phyloP scores from a whole-genome alignment of 2,888 invertebrate species.

The Yponomeuta evonymella region DNA sequence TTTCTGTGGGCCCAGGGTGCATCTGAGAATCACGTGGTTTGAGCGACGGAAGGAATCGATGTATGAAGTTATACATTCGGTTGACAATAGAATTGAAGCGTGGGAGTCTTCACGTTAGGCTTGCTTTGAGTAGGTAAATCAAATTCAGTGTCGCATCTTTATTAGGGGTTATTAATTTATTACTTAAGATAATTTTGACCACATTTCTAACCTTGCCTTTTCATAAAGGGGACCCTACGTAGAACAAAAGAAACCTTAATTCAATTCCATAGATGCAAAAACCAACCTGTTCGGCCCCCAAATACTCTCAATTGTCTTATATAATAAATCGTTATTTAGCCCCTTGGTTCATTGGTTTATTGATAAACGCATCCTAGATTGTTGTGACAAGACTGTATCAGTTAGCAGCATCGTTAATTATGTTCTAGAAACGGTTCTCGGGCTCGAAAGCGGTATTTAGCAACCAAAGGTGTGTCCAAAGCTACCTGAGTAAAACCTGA shows the following conservation, averaged over 20 bases:
- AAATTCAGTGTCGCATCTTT: not conserved
- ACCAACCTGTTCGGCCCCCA: no score
- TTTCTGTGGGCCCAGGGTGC: conserved; percentile 33
- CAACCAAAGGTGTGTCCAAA: conserved; percentile 16
- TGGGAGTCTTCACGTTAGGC: conserved; percentile 16
- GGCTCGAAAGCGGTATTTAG: not conserved
- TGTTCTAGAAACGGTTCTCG: not conserved
- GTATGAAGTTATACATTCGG: conserved; percentile 24
- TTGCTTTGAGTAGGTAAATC: not conserved
- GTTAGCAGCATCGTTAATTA: conserved; percentile 20
- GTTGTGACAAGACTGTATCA: not conserved
- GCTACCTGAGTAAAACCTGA: conserved; percentile 59
- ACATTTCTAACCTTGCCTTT: not conserved
- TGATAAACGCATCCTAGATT: not conserved
- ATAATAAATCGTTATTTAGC: not conserved
- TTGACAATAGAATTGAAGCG: conserved; percentile 32
- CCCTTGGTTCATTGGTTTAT: not conserved
- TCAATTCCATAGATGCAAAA: no score
- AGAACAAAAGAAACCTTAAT: no score
- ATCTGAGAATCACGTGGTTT: conserved; percentile 28
- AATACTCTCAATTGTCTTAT: not conserved
- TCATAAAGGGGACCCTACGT: no score
- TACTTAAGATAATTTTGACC: not conserved
- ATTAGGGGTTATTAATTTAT: not conserved
- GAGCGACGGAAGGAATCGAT: not conserved